phyloP scores from a whole-genome alignment of 1,140 invertebrate species.

The Leptoteleia sp. region DNA sequence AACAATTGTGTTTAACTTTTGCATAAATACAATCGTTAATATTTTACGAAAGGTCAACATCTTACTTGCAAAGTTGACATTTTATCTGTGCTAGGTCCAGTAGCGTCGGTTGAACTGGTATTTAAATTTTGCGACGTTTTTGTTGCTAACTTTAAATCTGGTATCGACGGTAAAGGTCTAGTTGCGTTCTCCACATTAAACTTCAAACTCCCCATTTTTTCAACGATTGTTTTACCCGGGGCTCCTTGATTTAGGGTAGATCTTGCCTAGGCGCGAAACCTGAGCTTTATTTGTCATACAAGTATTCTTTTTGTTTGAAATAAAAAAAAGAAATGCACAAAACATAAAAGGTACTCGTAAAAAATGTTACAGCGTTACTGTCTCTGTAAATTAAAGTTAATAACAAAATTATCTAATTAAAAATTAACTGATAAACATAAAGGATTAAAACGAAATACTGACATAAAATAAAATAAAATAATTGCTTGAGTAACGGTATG shows the following conservation, averaged over 20 bases:
- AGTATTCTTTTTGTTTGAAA: slow-evolving; percentile 8
- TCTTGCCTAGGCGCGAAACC: slow-evolving; percentile 76
- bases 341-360: background rate
- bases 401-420: no score
- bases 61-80: slow-evolving; percentile 79
- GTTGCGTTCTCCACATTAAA: slow-evolving; percentile 64
- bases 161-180: slow-evolving; percentile 71
- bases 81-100: slow-evolving; percentile 73
- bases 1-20: no score
- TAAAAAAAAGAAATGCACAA: background rate
- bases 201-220: slow-evolving; percentile 73
- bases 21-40: no score
- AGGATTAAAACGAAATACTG: background rate
- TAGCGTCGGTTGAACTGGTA: slow-evolving; percentile 43
- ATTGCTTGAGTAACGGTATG: slow-evolving; percentile 46
- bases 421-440: no score
- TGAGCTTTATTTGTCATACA: slow-evolving; percentile 70
- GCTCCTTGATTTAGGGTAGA: slow-evolving; percentile 71
- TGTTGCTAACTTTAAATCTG: slow-evolving; percentile 61
- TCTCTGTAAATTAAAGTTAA: slow-evolving; percentile 2
- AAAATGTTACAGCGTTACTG: background rate
- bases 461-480: background rate
- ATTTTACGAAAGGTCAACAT: no score
- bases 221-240: slow-evolving; percentile 70
- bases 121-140: slow-evolving; percentile 66